Evolutionary conservation across 2,797 vertebrate species (phyloP).

Genomic region (Coccyzus lansbergi): DNA sequence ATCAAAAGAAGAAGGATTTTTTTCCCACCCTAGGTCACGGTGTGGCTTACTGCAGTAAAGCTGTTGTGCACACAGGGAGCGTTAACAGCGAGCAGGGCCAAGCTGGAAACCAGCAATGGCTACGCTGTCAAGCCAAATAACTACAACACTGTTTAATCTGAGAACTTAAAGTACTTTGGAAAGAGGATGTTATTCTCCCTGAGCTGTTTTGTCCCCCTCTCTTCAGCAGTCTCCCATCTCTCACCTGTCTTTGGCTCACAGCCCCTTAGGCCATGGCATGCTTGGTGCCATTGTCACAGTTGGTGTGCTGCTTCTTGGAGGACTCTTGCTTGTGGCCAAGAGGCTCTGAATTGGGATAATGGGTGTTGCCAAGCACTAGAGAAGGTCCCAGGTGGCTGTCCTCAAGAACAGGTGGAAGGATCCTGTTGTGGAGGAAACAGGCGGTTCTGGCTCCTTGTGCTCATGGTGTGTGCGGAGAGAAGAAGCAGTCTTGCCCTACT

Average conservation of each 20-base stretch:
- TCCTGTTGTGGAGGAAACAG: background rate
- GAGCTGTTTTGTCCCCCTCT: background rate
- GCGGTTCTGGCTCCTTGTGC: background rate
- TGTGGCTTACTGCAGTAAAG: background rate
- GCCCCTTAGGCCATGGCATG: background rate
- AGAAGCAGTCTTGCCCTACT: background rate
- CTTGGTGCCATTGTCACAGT: background rate
- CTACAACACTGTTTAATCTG: background rate
- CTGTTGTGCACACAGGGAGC: background rate
- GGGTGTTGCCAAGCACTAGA: background rate
- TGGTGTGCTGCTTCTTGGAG: background rate
- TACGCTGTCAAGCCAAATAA: background rate
- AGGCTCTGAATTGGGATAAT: background rate
- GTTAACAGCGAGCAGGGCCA: background rate
- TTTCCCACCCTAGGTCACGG: background rate
- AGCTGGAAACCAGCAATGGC: background rate
- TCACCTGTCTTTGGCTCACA: background rate
- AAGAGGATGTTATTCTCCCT: background rate
- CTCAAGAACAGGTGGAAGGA: background rate
- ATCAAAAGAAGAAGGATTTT: constrained; percentile 38
- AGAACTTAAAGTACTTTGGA: background rate
- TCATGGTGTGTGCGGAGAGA: background rate
- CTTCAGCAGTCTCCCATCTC: background rate
- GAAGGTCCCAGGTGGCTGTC: background rate
- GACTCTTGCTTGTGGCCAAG: background rate